Conservation (phyloP, 1,140 invertebrate species). For the Drosophila eugracilis region DNA sequence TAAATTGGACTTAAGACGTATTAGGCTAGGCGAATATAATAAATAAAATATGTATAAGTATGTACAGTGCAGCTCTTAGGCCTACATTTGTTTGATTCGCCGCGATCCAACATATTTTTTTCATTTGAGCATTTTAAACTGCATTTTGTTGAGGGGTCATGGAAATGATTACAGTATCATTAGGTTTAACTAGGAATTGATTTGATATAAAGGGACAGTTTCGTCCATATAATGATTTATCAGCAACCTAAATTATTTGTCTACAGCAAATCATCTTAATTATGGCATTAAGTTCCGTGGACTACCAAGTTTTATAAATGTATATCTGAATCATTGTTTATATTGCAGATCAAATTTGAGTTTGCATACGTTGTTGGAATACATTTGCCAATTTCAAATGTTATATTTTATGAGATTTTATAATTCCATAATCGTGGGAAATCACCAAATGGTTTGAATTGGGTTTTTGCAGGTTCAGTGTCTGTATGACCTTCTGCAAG, state of each 20-base stretch:
- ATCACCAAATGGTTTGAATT: not conserved
- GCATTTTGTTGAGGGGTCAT: conserved; percentile 35
- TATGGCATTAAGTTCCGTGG: not conserved
- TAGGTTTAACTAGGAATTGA: not conserved
- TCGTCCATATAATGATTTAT: not conserved
- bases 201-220: too few relatives aligned
- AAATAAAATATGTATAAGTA: conserved; percentile 56
- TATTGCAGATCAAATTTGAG: not conserved
- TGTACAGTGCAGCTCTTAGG: conserved; percentile 50
- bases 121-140: conserved; percentile 74
- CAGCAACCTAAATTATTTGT: conserved; percentile 3
- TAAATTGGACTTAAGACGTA: conserved; percentile 37
- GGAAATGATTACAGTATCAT: not conserved
- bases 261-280: not conserved
- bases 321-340: too few relatives aligned
- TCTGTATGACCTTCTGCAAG: conserved; percentile 14
- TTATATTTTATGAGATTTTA: not conserved
- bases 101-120: conserved; percentile 26
- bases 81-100: conserved; percentile 48
- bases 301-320: not conserved
- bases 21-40: conserved; percentile 35
- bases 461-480: conserved; percentile 2
- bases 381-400: not conserved
- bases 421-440: not conserved
- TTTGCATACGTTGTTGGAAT: too few relatives aligned